Evolutionary conservation across 2,113 vertebrate species (phyloP).

Genomic region (Condylura cristata): DNA sequence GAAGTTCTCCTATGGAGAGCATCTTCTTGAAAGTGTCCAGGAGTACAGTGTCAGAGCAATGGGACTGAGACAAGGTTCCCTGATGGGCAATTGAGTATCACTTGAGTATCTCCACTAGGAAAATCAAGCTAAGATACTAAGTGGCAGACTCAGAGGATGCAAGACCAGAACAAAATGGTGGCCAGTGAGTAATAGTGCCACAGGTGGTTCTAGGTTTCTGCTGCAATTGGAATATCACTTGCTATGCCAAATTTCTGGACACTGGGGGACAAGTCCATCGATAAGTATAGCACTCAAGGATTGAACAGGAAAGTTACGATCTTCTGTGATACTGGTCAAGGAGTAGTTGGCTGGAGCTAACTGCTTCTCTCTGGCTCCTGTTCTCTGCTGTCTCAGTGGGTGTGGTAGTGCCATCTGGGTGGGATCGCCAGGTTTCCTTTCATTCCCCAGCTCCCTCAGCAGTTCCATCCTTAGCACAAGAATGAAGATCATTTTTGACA

Average conservation of each 20-base stretch:
- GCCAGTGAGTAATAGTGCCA: not conserved
- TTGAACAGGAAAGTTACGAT: not conserved
- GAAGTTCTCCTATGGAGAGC: not conserved
- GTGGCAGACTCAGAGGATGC: not conserved
- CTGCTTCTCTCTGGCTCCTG: constrained; percentile 34
- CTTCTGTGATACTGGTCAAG: not conserved
- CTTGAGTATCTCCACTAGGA: not conserved
- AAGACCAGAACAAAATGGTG: not conserved
- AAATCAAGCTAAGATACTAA: not conserved
- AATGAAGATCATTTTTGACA: constrained; percentile 51
- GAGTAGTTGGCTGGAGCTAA: not conserved
- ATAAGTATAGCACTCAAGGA: not conserved
- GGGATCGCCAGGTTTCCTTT: not conserved
- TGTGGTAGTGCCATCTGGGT: not conserved
- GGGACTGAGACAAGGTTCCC: not conserved
- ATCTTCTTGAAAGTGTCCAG: not conserved
- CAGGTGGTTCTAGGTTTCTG: not conserved
- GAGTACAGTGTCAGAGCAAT: not conserved
- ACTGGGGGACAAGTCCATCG: not conserved
- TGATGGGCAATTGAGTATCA: not conserved
- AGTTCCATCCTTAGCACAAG: not conserved
- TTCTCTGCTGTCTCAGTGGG: not conserved
- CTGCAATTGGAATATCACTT: not conserved
- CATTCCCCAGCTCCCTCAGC: not conserved
- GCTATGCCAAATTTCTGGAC: not conserved